Evolutionary conservation across 2,888 invertebrate genomes (phyloP).

Genomic region (Microctonus brassicae): DNA sequence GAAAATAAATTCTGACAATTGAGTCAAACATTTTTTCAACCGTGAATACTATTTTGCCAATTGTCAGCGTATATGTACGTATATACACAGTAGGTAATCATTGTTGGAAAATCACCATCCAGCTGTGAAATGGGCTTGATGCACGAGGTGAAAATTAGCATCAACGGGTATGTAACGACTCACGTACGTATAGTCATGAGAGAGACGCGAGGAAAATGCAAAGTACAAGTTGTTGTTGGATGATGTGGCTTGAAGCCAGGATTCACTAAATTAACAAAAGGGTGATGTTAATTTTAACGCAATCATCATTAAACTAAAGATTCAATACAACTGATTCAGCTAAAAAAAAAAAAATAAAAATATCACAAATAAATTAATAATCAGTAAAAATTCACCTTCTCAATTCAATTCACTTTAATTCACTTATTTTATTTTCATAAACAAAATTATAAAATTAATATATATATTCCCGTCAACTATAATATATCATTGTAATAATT

Average conservation of each 20-base stretch:
- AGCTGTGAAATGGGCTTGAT: constrained; percentile 27
- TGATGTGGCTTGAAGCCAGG: neutral
- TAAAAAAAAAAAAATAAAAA: too few relatives aligned
- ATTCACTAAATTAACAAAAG: neutral
- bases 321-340: neutral
- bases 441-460: too few relatives aligned
- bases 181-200: neutral
- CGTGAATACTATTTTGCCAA: constrained; percentile 20
- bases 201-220: constrained; percentile 20
- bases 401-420: too few relatives aligned
- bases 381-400: too few relatives aligned
- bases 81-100: constrained; percentile 21
- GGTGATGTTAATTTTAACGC: neutral
- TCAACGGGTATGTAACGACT: constrained; percentile 26
- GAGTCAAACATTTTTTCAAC: neutral
- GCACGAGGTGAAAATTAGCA: constrained; percentile 36
- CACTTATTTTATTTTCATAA: too few relatives aligned
- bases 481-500: too few relatives aligned
- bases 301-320: neutral
- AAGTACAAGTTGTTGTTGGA: neutral
- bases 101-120: constrained; percentile 30
- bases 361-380: too few relatives aligned
- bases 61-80: constrained; percentile 3
- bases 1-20: constrained; percentile 18
- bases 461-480: too few relatives aligned